phyloP scores from a whole-genome alignment of 1,140 invertebrate species.

The Pectinophora gossypiella region DNA sequence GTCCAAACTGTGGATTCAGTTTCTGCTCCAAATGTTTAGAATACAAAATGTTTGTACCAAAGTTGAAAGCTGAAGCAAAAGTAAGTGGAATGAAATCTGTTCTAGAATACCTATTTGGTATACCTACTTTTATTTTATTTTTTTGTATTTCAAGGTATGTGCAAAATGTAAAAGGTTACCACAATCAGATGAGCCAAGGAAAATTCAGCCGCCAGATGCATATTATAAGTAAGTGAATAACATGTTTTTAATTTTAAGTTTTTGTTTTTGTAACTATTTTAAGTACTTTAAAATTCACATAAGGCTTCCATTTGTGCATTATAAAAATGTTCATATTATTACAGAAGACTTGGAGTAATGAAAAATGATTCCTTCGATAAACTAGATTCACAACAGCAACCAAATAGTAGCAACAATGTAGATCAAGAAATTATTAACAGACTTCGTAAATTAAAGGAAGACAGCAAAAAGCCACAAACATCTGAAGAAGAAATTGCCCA shows the following conservation, averaged over 20 bases:
- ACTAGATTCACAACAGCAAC: conserved; percentile 30
- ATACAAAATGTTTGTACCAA: conserved; percentile 71
- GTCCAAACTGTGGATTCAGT: conserved; percentile 79
- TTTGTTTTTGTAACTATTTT: no score
- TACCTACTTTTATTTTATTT: conserved; percentile 35
- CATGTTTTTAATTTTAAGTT: neutral
- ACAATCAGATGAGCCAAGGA: conserved; percentile 24
- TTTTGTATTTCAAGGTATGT: conserved; percentile 45
- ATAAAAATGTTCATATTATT: neutral
- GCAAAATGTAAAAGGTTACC: conserved; percentile 46
- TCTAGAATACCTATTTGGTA: conserved; percentile 23
- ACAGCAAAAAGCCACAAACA: conserved; percentile 48
- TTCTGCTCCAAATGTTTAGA: conserved; percentile 80
- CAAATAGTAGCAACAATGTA: conserved; percentile 59
- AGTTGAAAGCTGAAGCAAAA: conserved; percentile 54
- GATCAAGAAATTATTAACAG: conserved; percentile 71
- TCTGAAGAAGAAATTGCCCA: conserved; percentile 75
- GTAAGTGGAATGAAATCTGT: conserved; percentile 29
- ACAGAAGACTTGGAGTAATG: conserved; percentile 33
- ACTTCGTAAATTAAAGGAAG: conserved; percentile 55
- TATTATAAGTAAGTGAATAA: conserved; percentile 67
- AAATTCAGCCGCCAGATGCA: conserved; percentile 60
- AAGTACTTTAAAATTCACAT: no score
- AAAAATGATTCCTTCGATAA: neutral
- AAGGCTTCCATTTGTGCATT: neutral